Evolutionary conservation across 2,888 invertebrate species (phyloP), one percentile per base, ranked within the genome.

Genomic region (Lepas anatifera): DNA sequence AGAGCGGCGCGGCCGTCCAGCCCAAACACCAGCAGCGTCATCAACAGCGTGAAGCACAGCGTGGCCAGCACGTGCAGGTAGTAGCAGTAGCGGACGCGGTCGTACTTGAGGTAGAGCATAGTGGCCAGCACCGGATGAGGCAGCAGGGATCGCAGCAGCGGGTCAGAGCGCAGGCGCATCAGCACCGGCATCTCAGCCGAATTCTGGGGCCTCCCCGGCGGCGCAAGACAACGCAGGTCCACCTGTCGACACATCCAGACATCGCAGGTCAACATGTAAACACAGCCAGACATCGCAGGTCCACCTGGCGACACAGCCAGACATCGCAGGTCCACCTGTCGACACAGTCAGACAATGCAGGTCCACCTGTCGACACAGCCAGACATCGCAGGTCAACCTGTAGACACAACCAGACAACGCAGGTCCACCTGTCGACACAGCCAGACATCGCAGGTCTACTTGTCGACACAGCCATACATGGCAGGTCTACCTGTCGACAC

Each of bases 81-180:
- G 58, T 58, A 35, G 35, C 32, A 29, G 10, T 25, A 22, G 58
- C 58, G 58, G 22, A 32, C 58, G 32, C 58, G 58, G 58, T 58
- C 35, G 58, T 58, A 58, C 58, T 58, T 58, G 32, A 58, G 58
- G 58, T 58, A 58, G 29, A 58, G 58, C 58, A 58, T 32, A 3
- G 58, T 35, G 18, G 35, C 8, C 22, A 58, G 16, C 32, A 58
- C 58, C 22, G 58, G 58, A 22, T 58, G 58, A 2, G 18, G 58
- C 7, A 58, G 58, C 32, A 58, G 32, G 2, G 58, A 10, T 10
- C 58, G 58, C 58, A 58, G 32, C 58, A 18, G 32, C 22, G 58
- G 58, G 58, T 35, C n/a, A 35, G 16, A 8, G 32, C 58, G 58
- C 32, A 58, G 2, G 18, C 58, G 58, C 58, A 58, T 22, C 35